Conservation (phyloP, 2,797 vertebrate genomes). For the Rhabdomys pumilio region DNA sequence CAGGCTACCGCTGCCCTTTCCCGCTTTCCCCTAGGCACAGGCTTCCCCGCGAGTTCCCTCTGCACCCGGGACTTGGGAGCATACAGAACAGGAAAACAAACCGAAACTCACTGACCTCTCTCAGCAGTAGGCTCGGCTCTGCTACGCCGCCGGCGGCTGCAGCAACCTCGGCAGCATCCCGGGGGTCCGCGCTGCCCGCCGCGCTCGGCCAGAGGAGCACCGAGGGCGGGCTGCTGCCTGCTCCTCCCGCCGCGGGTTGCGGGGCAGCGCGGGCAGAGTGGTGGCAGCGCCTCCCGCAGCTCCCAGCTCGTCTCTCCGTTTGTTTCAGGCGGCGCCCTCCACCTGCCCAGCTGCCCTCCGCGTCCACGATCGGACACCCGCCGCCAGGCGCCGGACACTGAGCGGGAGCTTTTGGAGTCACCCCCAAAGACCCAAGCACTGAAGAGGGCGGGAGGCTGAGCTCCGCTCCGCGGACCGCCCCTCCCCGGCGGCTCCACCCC, state of each 20-base stretch:
- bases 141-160: not conserved
- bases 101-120: slow-evolving; percentile 81
- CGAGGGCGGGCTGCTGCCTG: not conserved
- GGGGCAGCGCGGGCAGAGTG: not conserved
- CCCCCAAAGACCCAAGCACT: not conserved
- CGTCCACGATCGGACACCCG: not conserved
- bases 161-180: slow-evolving; percentile 48
- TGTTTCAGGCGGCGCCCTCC: slow-evolving; percentile 11
- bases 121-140: not conserved
- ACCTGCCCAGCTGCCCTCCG: slow-evolving; percentile 57
- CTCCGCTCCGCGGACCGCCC: slow-evolving; percentile 66
- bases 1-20: not conserved
- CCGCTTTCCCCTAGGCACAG: not conserved
- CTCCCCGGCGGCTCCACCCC: slow-evolving; percentile 73
- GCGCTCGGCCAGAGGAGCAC: slow-evolving; percentile 5
- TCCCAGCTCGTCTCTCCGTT: not conserved
- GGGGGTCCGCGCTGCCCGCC: slow-evolving; percentile 53
- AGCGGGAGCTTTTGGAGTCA: slow-evolving; percentile 72
- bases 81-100: slow-evolving; percentile 45
- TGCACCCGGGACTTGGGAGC: not conserved
- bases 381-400: slow-evolving; percentile 12
- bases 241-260: slow-evolving; percentile 23
- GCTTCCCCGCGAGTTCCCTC: not conserved
- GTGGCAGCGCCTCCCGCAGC: slow-evolving; percentile 37
- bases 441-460: slow-evolving; percentile 55